Evolutionary conservation across 2,797 vertebrate species (phyloP), one percentile per base, ranked within the genome.

Genomic region (Tokudaia tokunoshimensis): DNA sequence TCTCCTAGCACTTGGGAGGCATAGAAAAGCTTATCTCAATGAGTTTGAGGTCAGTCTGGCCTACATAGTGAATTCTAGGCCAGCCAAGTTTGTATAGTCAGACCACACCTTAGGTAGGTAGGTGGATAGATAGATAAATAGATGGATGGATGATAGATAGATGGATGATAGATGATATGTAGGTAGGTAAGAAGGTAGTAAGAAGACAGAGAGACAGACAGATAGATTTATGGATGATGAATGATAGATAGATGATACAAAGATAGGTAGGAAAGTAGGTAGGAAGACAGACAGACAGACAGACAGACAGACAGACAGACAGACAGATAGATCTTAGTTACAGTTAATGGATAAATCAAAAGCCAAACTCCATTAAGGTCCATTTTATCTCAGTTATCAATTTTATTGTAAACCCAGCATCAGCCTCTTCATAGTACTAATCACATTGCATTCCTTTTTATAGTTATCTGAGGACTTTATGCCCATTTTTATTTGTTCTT

Each of bases 311-410:
- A n/a, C n/a, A n/a, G n/a, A n/a, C n/a, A n/a, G n/a, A n/a, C n/a
- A 22, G 78, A 17, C 1, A 80, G 50, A 15, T 6, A 47, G 74
- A n/a, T 92, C 52, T 13, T 17, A 17, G 75, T 87, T 65, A 22
- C 50, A 47, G 34, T 9, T 0, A 70, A 47, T 70, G 89, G 78
- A 83, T 11, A 83, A 89, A 47, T 14, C 50, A 20, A 88, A 79
- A 31, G 11, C 44, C 87, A 70, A 3, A 83, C 34, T 86, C 79
- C 47, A 84, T 76, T n/a, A 65, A 31, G 52, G 57, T 95, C 57
- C 34, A 4, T 76, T 93, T 92, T 75, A 87, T 63, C 79, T 96
- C 65, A 78, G 76, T 79, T 94, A 81, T 76, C 84, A 61, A 90
- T 78, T 88, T 92, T 76, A 78, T 55, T 84, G 31, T n/a, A 83